phyloP scores from a whole-genome alignment of 2,888 invertebrate genomes.

The Aelia acuminata region DNA sequence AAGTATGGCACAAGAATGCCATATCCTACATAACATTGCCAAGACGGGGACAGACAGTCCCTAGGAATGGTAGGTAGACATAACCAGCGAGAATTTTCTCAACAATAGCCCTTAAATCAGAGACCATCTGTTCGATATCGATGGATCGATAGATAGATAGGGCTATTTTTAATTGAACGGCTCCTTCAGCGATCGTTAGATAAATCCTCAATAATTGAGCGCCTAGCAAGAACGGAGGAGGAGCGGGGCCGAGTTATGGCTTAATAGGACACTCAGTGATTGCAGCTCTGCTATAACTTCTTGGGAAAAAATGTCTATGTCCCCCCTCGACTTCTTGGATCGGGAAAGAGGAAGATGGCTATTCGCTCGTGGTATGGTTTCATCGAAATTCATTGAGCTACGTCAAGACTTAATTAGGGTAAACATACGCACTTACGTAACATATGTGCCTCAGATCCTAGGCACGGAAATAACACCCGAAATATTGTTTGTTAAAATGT shows the following conservation, averaged over 20 bases:
- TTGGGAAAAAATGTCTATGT: not conserved
- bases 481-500: too few species aligned
- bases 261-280: conserved; percentile 19
- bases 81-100: not conserved
- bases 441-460: too few species aligned
- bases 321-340: not conserved
- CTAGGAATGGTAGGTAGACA: not conserved
- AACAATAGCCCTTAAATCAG: conserved; percentile 53
- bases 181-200: not conserved
- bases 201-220: conserved; percentile 52
- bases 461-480: too few species aligned
- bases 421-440: too few species aligned
- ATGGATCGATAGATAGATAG: conserved; percentile 22
- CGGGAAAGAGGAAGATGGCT: not conserved
- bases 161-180: conserved; percentile 52
- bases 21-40: not conserved
- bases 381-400: not conserved
- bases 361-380: not conserved
- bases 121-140: conserved; percentile 12
- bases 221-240: not conserved
- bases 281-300: not conserved
- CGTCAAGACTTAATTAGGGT: not conserved
- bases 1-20: not conserved
- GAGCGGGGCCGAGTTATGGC: conserved; percentile 19
- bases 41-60: not conserved